These are phyloP conservation scores for Acanthacorydalis orientalis DNA, from an alignment of 2,888 invertebrate species.

Conservation along the genomic window DNA sequence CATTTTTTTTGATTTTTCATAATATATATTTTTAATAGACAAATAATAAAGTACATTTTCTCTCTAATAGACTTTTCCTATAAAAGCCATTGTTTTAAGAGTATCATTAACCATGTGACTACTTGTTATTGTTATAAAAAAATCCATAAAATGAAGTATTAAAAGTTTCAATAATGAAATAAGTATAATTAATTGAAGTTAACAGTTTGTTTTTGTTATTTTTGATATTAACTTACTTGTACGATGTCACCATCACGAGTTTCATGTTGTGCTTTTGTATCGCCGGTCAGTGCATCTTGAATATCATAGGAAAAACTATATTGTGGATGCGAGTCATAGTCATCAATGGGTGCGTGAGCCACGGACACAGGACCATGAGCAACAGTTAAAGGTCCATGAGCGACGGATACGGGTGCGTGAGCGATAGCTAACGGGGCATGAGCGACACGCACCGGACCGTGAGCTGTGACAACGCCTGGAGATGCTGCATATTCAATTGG, in stretches of 20 bases:
- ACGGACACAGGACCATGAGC: constrained; percentile 11
- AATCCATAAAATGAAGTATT: too few species aligned
- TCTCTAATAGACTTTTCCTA: too few species aligned
- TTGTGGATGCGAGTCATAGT: constrained; percentile 18
- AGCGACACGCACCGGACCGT: constrained; percentile 3
- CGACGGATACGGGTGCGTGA: constrained; percentile 10
- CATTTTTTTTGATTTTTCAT: too few species aligned
- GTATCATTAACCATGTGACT: too few species aligned
- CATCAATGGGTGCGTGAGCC: constrained; percentile 13
- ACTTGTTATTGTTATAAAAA: too few species aligned
- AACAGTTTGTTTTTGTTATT: too few species aligned
- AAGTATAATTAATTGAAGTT: too few species aligned
- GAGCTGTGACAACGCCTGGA: constrained; percentile 9
- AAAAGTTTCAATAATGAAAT: too few species aligned
- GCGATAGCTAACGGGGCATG: constrained; percentile 10
- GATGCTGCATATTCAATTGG: neutral
- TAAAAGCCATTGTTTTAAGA: too few species aligned
- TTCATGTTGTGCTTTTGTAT: constrained; percentile 4
- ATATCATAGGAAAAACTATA: constrained; percentile 18
- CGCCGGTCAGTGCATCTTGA: constrained; percentile 9
- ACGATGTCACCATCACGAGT: constrained; percentile 5
- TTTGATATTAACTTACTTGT: constrained; percentile 1
- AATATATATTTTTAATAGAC: too few species aligned
- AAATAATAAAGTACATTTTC: too few species aligned
- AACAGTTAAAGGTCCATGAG: constrained; percentile 9